Percentiles rank a stretch among this genome's conserved stretches.
phyloP scores from a whole-genome alignment of 2,113 vertebrate species.

The Prunella fulvescens region DNA sequence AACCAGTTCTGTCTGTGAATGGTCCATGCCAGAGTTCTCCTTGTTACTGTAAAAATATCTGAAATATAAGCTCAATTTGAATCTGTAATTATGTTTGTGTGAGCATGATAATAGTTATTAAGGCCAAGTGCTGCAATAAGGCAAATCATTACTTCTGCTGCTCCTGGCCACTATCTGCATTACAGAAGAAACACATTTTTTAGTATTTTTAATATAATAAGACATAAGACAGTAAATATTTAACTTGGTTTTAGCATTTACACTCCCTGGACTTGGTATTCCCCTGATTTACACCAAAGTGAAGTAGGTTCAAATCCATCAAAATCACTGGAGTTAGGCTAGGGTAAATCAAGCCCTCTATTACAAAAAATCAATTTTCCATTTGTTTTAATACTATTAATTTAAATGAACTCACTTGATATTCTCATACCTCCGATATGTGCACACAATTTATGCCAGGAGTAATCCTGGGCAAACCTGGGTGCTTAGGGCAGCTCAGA shows the following conservation, averaged over 20 bases:
- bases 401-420: conserved; percentile 58
- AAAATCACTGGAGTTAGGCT: neutral
- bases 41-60: conserved; percentile 12
- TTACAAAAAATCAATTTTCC: conserved; percentile 56
- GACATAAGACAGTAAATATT: conserved; percentile 16
- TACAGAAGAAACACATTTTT: neutral
- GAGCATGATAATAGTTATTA: conserved; percentile 23
- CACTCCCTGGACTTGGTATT: neutral
- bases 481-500: neutral
- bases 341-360: neutral
- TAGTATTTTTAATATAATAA: conserved; percentile 8
- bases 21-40: neutral
- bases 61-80: conserved; percentile 19
- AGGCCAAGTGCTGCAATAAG: neutral
- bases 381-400: conserved; percentile 58
- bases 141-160: neutral
- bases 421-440: neutral
- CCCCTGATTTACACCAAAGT: neutral
- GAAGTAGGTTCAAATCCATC: neutral
- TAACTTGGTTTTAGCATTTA: conserved; percentile 36
- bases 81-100: conserved; percentile 28
- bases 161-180: neutral
- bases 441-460: neutral
- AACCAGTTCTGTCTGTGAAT: neutral
- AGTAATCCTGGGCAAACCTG: neutral